These are phyloP conservation scores for Telmatochromis sp. DNA, from an alignment of 2,113 vertebrate genomes.

Conservation along the genomic window DNA sequence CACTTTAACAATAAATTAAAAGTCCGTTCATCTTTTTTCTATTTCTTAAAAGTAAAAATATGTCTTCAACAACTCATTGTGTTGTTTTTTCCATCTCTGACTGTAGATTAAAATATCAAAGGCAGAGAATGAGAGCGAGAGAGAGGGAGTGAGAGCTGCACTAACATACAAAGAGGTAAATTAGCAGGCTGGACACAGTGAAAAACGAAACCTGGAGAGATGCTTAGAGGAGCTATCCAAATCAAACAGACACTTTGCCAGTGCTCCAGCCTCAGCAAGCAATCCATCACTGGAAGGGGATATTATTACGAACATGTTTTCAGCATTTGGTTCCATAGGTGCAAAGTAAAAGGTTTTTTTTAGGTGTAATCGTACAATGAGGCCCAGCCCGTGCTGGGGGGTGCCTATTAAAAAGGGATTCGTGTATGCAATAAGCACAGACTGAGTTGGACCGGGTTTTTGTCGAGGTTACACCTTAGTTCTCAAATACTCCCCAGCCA, in stretches of 20 bases:
- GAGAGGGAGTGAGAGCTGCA: background rate
- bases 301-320: conserved; percentile 42
- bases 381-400: background rate
- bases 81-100: conserved; percentile 23
- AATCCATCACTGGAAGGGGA: conserved; percentile 40
- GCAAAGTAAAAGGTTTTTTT: background rate
- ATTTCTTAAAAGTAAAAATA: background rate
- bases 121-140: background rate
- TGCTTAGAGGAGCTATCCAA: conserved; percentile 47
- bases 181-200: background rate
- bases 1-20: background rate
- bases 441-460: background rate
- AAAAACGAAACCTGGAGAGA: conserved; percentile 51
- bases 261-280: conserved; percentile 10
- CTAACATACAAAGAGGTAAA: conserved; percentile 21
- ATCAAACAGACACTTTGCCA: conserved; percentile 61
- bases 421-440: background rate
- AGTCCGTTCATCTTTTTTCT: background rate
- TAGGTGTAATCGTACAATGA: background rate
- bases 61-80: background rate
- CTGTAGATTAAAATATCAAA: conserved; percentile 31
- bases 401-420: background rate
- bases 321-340: conserved; percentile 5
- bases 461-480: background rate
- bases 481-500: background rate